Evolutionary conservation across 1,140 invertebrate genomes (phyloP).

Genomic region (Neuroterus valhalla): DNA sequence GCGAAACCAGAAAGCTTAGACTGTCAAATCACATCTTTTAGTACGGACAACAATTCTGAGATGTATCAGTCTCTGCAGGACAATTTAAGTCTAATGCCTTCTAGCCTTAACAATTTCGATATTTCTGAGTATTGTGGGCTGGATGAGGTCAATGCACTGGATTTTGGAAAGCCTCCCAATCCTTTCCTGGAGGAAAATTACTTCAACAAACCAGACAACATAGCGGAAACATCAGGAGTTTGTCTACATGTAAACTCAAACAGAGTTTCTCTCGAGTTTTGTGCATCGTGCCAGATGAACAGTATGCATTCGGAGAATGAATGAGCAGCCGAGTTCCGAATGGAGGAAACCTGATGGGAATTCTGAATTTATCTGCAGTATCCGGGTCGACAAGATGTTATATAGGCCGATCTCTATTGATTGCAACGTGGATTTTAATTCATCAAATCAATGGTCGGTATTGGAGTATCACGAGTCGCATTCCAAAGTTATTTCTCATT

Average conservation of each 20-base stretch:
- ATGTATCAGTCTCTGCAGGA: not conserved
- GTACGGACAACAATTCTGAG: not conserved
- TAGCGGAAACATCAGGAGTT: constrained; percentile 70
- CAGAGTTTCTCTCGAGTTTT: constrained; percentile 76
- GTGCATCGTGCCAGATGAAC: constrained; percentile 70
- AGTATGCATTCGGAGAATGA: constrained; percentile 43
- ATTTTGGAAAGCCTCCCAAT: constrained; percentile 73
- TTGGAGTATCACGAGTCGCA: constrained; percentile 9
- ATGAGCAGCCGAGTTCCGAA: constrained; percentile 29
- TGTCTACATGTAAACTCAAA: constrained; percentile 76
- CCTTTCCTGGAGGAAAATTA: constrained; percentile 74
- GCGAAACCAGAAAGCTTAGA: not conserved
- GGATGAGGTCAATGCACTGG: constrained; percentile 40
- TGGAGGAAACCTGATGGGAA: not conserved
- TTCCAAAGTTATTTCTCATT: not conserved
- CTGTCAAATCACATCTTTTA: no score
- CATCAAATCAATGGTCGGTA: not conserved
- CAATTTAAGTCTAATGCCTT: no score
- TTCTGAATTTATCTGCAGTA: not conserved
- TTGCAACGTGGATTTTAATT: not conserved
- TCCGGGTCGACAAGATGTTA: not conserved
- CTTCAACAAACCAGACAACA: constrained; percentile 73
- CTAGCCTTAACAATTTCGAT: no score
- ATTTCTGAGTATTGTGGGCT: constrained; percentile 22
- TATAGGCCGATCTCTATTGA: not conserved